phyloP scores from a whole-genome alignment of 2,113 vertebrate species.

The Aptenodytes forsteri region DNA sequence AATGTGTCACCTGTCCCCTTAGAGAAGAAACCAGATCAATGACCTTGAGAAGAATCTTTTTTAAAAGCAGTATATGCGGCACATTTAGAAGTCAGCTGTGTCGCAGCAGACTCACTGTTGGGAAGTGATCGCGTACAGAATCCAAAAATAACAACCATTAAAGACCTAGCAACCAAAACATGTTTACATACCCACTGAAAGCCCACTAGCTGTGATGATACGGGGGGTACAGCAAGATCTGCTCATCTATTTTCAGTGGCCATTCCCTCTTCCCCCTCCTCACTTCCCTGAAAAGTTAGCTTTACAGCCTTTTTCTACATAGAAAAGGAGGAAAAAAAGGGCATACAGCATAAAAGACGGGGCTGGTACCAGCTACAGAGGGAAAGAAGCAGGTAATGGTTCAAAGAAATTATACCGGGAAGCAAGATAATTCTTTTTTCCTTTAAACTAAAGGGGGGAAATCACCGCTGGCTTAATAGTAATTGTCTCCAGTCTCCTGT shows the following conservation, averaged over 20 bases:
- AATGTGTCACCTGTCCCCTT: conserved; percentile 42
- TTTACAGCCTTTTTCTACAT: background rate
- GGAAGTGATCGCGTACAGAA: conserved; percentile 60
- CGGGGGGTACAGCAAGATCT: background rate
- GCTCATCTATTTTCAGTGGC: conserved; percentile 45
- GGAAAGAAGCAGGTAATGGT: background rate
- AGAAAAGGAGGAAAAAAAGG: background rate
- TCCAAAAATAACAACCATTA: conserved; percentile 76
- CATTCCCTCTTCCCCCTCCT: background rate
- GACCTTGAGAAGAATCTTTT: conserved; percentile 34
- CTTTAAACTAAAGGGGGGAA: background rate
- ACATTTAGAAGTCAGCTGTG: conserved; percentile 72
- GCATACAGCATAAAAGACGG: rapidly evolving
- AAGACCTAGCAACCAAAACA: conserved; percentile 82
- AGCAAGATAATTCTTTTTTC: background rate
- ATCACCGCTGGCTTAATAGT: background rate
- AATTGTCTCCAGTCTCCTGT: background rate
- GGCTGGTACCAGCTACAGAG: background rate
- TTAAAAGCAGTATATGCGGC: conserved; percentile 4
- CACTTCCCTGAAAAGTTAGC: background rate
- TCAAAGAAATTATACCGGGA: background rate
- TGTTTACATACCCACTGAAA: conserved; percentile 68
- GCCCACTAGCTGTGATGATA: conserved; percentile 24
- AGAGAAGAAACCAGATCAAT: background rate
- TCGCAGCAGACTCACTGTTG: conserved; percentile 53